Evolutionary conservation across 2,888 invertebrate species (phyloP).

Genomic region (Drosophila mercatorum): DNA sequence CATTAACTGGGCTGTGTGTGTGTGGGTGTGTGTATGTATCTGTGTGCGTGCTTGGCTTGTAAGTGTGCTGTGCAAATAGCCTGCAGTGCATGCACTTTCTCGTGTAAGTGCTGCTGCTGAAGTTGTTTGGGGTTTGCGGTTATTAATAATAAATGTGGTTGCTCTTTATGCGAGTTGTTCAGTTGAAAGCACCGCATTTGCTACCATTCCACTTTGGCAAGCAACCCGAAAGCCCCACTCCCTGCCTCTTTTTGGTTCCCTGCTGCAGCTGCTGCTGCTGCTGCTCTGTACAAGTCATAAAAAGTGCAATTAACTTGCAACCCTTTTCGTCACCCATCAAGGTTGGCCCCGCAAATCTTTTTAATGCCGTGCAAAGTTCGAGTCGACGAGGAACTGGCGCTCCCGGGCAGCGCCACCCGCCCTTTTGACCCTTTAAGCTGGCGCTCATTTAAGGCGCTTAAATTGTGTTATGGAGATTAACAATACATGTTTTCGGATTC

Average conservation of each 20-base stretch:
- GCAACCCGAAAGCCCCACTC: neutral
- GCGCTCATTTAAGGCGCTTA: conserved; percentile 75
- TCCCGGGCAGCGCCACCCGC: conserved; percentile 6
- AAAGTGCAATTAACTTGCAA: conserved; percentile 76
- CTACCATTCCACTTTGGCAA: conserved; percentile 6
- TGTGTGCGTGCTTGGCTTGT: conserved; percentile 19
- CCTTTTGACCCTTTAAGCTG: conserved; percentile 59
- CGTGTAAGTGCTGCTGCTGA: conserved; percentile 56
- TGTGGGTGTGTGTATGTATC: neutral
- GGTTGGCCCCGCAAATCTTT: conserved; percentile 47
- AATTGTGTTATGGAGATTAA: conserved; percentile 72
- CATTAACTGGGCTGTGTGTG: conserved; percentile 24
- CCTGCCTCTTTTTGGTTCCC: neutral
- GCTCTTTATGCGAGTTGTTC: conserved; percentile 58
- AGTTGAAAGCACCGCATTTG: conserved; percentile 45
- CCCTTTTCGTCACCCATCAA: conserved; percentile 57
- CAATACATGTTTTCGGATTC: conserved; percentile 50
- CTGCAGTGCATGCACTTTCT: conserved; percentile 51
- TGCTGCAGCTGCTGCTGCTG: neutral
- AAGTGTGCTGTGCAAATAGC: conserved; percentile 57
- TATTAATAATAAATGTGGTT: conserved; percentile 82
- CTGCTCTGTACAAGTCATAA: conserved; percentile 48
- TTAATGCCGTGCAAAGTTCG: conserved; percentile 58
- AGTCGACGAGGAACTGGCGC: conserved; percentile 23
- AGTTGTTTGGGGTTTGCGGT: conserved; percentile 73